A percentile compares a stretch with the other conserved stretches of the same genome.
phyloP scores from a whole-genome alignment of 2,113 vertebrate species.

The Heteronetta atricapilla region DNA sequence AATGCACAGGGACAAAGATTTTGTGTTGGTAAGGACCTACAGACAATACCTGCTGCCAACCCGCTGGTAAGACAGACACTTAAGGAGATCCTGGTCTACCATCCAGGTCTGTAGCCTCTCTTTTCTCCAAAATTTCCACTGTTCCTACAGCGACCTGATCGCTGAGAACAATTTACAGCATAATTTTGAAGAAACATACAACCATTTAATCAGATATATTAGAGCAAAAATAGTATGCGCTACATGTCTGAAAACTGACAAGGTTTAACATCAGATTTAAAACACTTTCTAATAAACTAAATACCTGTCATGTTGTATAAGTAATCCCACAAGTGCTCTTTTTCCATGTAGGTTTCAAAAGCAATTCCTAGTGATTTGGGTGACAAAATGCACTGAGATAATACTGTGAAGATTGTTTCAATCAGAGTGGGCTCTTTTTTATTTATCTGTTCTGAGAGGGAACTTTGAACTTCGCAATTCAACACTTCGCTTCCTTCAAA shows the following conservation, averaged over 20 bases:
- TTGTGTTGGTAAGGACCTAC: not conserved
- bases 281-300: constrained; percentile 19
- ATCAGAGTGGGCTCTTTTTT: constrained; percentile 67
- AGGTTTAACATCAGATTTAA: not conserved
- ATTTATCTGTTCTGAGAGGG: constrained; percentile 7
- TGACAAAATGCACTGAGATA: constrained; percentile 81
- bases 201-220: not conserved
- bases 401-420: constrained; percentile 83
- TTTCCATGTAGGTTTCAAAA: constrained; percentile 88
- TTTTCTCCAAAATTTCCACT: not conserved
- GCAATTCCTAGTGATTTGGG: constrained; percentile 85
- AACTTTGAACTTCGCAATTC: constrained; percentile 31
- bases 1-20: not conserved
- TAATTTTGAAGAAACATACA: not conserved
- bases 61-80: not conserved
- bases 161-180: not conserved
- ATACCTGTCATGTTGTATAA: constrained; percentile 88
- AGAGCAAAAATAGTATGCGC: not conserved
- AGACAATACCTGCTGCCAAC: not conserved
- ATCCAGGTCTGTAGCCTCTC: not conserved
- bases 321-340: constrained; percentile 84
- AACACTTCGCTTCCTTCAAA: constrained; percentile 55
- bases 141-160: not conserved
- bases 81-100: not conserved
- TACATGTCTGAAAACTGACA: not conserved